phyloP scores from a whole-genome alignment of 1,140 invertebrate species.

The Lepidurus couesii region DNA sequence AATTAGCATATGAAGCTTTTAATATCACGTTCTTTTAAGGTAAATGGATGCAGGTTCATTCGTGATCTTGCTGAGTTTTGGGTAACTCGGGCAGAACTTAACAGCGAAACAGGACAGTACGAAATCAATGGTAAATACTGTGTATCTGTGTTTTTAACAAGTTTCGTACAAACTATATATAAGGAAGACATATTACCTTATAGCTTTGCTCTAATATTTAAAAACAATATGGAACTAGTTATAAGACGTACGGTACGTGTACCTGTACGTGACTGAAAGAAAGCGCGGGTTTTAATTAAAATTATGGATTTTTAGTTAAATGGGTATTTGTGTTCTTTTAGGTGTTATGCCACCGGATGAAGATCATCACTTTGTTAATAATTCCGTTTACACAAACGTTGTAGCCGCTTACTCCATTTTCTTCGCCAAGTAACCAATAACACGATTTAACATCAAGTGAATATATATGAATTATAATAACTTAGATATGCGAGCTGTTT shows the following conservation, averaged over 20 bases:
- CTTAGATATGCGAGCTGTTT: conserved; percentile 37
- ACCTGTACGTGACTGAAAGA: too few relatives aligned
- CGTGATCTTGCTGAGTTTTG: conserved; percentile 47
- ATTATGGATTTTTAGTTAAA: not conserved
- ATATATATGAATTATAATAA: too few relatives aligned
- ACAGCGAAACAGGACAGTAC: conserved; percentile 34
- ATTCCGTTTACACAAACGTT: conserved; percentile 48
- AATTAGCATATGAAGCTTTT: not conserved
- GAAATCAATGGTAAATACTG: conserved; percentile 39
- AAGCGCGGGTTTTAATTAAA: too few relatives aligned
- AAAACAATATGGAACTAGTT: not conserved
- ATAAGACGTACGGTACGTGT: too few relatives aligned
- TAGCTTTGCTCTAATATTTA: too few relatives aligned
- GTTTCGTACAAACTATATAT: not conserved
- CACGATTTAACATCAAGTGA: too few relatives aligned
- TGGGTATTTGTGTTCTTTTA: conserved; percentile 36
- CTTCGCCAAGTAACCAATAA: conserved; percentile 39
- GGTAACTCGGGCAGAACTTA: conserved; percentile 37
- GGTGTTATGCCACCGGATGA: conserved; percentile 51
- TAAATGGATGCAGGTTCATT: conserved; percentile 39
- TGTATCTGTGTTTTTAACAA: not conserved
- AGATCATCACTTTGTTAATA: conserved; percentile 43
- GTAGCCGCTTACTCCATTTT: conserved; percentile 43
- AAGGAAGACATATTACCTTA: too few relatives aligned
- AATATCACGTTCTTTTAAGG: conserved; percentile 26